phyloP scores from a whole-genome alignment of 92 coral and sea anemone species.

The Muricea muricata region DNA sequence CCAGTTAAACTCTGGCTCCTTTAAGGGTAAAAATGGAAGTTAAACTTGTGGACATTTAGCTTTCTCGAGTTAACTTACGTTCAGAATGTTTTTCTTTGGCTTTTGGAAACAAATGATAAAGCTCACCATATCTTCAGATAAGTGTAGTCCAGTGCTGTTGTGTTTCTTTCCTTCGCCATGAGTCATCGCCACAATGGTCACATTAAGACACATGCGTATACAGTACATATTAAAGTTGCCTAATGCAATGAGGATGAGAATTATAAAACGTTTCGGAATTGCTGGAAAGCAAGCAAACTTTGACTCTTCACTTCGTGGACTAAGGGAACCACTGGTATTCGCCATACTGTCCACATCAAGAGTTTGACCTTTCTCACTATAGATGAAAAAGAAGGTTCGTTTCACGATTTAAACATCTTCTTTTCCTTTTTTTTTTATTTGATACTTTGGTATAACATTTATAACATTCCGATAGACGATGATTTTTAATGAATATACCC shows the following conservation, averaged over 20 bases:
- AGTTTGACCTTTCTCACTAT: neutral
- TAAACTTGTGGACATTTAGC: neutral
- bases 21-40: neutral
- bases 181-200: conserved; percentile 80
- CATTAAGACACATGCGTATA: conserved; percentile 74
- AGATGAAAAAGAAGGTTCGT: neutral
- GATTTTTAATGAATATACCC: no score
- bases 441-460: no score
- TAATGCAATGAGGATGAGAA: conserved; percentile 60
- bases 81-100: neutral
- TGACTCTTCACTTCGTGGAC: neutral
- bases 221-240: conserved; percentile 81
- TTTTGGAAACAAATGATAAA: neutral
- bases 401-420: neutral
- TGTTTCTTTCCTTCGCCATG: neutral
- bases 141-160: neutral
- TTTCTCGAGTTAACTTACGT: neutral
- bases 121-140: neutral
- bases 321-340: neutral
- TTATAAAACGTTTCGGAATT: conserved; percentile 70
- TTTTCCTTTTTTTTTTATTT: no score
- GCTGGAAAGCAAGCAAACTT: neutral
- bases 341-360: neutral
- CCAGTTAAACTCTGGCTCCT: conserved; percentile 36
- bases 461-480: no score